Conservation (phyloP, 2,888 invertebrate genomes). For the Oscheius myriophilus region DNA sequence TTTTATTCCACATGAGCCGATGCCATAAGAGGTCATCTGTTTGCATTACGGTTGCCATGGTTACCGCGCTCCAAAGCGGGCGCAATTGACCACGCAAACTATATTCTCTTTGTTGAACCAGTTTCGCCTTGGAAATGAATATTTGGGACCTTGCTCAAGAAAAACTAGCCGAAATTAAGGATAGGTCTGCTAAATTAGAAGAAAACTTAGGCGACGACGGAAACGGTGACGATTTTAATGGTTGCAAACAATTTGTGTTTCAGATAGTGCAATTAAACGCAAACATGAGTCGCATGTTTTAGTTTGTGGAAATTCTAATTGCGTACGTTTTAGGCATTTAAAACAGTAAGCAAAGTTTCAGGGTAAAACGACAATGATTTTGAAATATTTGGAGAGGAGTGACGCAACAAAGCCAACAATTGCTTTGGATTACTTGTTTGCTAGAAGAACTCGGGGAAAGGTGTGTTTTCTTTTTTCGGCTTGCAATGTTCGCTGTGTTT, state of each 20-base stretch:
- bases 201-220: slow-evolving; percentile 42
- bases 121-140: slow-evolving; percentile 36
- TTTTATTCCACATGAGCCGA: too few relatives aligned
- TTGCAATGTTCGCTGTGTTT: neutral
- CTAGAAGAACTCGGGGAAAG: slow-evolving; percentile 75
- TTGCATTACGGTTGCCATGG: too few relatives aligned
- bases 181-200: slow-evolving; percentile 43
- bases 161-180: slow-evolving; percentile 49
- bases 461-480: slow-evolving; percentile 65
- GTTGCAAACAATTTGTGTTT: slow-evolving; percentile 4
- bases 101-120: too few relatives aligned
- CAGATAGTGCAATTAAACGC: slow-evolving; percentile 41
- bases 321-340: slow-evolving; percentile 30
- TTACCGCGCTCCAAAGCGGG: too few relatives aligned
- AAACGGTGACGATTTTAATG: neutral
- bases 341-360: slow-evolving; percentile 40
- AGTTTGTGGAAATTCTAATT: slow-evolving; percentile 49
- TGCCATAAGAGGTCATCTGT: too few relatives aligned
- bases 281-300: slow-evolving; percentile 45
- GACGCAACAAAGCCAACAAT: slow-evolving; percentile 82
- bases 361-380: slow-evolving; percentile 84
- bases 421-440: slow-evolving; percentile 87
- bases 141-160: slow-evolving; percentile 54
- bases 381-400: slow-evolving; percentile 81
- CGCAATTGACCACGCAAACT: too few relatives aligned